These are phyloP conservation scores for Cololabis saira DNA, from an alignment of 2,113 vertebrate species.

Conservation along the genomic window DNA sequence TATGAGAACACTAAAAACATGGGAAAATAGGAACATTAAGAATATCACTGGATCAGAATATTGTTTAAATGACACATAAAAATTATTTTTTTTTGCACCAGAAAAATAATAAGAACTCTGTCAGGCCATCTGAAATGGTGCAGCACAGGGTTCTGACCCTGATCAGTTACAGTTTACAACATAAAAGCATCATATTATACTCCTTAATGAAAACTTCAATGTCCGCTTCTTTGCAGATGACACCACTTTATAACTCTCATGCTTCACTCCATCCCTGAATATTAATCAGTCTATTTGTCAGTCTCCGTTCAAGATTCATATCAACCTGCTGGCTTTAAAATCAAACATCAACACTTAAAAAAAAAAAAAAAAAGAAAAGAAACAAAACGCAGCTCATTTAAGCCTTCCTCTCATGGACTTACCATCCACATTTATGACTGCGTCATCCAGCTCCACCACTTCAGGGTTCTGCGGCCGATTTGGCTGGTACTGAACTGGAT, in stretches of 20 bases:
- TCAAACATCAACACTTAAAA: no score
- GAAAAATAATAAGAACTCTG: neutral
- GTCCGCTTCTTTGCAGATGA: neutral
- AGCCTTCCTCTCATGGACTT: constrained; percentile 37
- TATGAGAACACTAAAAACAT: constrained; percentile 90
- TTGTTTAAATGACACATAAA: neutral
- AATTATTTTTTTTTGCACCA: neutral
- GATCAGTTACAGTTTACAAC: neutral
- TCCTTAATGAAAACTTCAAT: neutral
- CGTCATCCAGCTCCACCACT: constrained; percentile 84
- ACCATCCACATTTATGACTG: constrained; percentile 87
- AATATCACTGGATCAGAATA: no score
- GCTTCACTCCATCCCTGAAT: neutral
- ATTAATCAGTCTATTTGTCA: neutral
- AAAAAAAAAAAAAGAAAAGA: neutral
- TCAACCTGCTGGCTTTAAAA: neutral
- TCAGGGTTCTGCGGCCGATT: constrained; percentile 78
- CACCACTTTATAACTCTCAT: neutral
- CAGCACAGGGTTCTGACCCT: neutral
- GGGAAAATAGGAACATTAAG: neutral
- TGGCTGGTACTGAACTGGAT: constrained; percentile 76
- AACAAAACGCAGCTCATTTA: neutral
- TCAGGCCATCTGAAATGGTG: neutral
- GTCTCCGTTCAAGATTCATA: neutral
- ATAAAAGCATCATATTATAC: no score